Evolutionary conservation across 2,888 invertebrate genomes (phyloP), one percentile per base, ranked within the genome.

Genomic region (Sialis fuliginosa): DNA sequence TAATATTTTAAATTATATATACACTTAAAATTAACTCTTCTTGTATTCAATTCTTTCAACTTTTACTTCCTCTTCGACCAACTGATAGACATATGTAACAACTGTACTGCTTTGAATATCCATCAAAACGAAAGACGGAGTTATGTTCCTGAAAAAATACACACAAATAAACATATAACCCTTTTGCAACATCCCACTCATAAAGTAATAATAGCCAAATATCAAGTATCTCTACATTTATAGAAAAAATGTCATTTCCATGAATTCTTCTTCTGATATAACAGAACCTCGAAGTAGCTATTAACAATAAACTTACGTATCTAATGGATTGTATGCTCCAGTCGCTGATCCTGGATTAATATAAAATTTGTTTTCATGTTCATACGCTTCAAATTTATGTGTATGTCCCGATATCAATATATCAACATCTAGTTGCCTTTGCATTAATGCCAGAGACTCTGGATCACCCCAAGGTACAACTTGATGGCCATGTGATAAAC

Each of bases 321-420:
- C 90, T 52, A 95, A 65, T 33, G 95, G 86, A 69, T 86, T 91
- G 58, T 92, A 98, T 5, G 98, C 95, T 8, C 98, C 98, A 31
- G 98, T 98, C 2, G 96, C 97, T 5, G 96, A 95, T 6, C 98
- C 98, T 5, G 98, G 98, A 67, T 99, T 98, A 47, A 99, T 95
- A 64, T 92, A 99, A 68, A 99, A 97, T 65, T 95, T 93, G 60
- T 91, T 95, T 61, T 96, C 96, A 69, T 95, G 91, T 62, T 98
- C 97, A 56, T 93, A 95, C 0, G 96, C 96, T 61, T 95, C 93
- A 68, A 97, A 97, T 58, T 90, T 87, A 66, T 99, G 98, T 1
- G 97, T 97, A 63, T 98, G 97, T 0, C 98, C 98, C 0, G 96
- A 91, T 60, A 99, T 97, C 42, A 99, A 71, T 56, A 99, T 96